phyloP scores from a whole-genome alignment of 2,888 invertebrate genomes.

The Horisme vitalbata region DNA sequence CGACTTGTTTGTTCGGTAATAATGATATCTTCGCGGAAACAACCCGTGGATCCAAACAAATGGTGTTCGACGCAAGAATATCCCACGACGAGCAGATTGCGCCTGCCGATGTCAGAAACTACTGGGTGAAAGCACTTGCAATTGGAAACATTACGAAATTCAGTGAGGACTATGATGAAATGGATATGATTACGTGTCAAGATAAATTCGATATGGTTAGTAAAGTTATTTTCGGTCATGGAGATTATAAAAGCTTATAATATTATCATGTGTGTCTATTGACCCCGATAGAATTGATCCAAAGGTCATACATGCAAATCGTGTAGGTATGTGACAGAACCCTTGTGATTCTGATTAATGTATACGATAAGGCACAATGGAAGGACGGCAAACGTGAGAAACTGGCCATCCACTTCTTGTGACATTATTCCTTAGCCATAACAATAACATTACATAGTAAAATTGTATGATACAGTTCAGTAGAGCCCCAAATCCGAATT shows the following conservation, averaged over 20 bases:
- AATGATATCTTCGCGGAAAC: slow-evolving; percentile 57
- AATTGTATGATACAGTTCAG: too few species aligned
- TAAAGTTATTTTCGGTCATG: slow-evolving; percentile 14
- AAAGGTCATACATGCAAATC: background rate
- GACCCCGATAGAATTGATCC: slow-evolving; percentile 4
- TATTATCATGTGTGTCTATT: slow-evolving; percentile 11
- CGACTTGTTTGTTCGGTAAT: slow-evolving; percentile 63
- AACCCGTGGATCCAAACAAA: slow-evolving; percentile 45
- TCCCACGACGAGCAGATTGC: slow-evolving; percentile 55
- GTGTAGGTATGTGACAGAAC: too few species aligned
- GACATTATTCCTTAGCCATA: slow-evolving; percentile 16
- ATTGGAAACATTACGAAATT: slow-evolving; percentile 46
- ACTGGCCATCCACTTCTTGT: slow-evolving; percentile 1
- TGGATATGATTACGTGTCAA: slow-evolving; percentile 56
- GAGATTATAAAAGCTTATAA: background rate
- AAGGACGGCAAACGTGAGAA: slow-evolving; percentile 11
- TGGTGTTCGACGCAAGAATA: slow-evolving; percentile 55
- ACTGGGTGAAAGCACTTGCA: slow-evolving; percentile 62
- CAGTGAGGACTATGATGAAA: slow-evolving; percentile 53
- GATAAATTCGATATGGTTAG: slow-evolving; percentile 61
- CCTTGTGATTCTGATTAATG: too few species aligned
- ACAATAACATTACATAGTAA: too few species aligned
- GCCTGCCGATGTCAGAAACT: slow-evolving; percentile 52
- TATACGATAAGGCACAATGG: slow-evolving; percentile 2
- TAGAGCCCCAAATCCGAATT: too few species aligned